Base-by-base conservation (phyloP, 2,113 vertebrate species). In the Pedionomus torquatus region DNA sequence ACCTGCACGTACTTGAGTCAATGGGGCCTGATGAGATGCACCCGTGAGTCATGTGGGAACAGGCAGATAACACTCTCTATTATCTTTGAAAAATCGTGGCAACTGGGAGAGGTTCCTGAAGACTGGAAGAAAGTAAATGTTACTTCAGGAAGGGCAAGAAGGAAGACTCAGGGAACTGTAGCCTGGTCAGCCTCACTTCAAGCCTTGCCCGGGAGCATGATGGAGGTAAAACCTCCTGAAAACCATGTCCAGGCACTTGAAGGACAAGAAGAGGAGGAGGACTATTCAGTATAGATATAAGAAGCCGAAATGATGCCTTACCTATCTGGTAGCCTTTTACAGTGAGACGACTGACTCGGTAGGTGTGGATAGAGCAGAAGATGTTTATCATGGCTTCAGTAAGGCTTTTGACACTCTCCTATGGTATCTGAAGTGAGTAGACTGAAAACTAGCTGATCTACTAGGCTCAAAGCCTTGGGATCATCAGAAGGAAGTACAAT, bases 111-210 rank as follows among this genome's bases (percentile, higher is more conserved):
- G 15, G 41, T 48, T 30, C 13, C 43, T 78, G n/a, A 83, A 82
- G 58, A 68, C 37, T n/a, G 16, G 33, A 68, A 63, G 39, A 77
- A 31, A 18, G 2, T 5, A 89, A 51, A 44, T 30, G 5, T 54
- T 74, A 44, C 35, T 75, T 70, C n/a, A 44, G 44, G 10, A 93
- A 49, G 28, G 17, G 39, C 44, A 79, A 44, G 37, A 60, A 75
- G 3, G 5, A 9, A 5, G 9, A 21, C 6, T 54, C 1, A 4
- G 30, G 0, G 17, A 68, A 31, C 24, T 55, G 10, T 61, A 66
- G 31, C 28, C 12, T 75, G 13, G 12, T 58, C 23, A 65, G 7
- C 31, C 23, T 72, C 30, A 43, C 18, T 17, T 75, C 20, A 31
- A 3, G 37, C 55, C 5, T 26, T 69, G 14, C 49, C 23, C 37